Evolutionary conservation across 2,888 invertebrate species (phyloP).

Genomic region (Drosophila melanosoma): DNA sequence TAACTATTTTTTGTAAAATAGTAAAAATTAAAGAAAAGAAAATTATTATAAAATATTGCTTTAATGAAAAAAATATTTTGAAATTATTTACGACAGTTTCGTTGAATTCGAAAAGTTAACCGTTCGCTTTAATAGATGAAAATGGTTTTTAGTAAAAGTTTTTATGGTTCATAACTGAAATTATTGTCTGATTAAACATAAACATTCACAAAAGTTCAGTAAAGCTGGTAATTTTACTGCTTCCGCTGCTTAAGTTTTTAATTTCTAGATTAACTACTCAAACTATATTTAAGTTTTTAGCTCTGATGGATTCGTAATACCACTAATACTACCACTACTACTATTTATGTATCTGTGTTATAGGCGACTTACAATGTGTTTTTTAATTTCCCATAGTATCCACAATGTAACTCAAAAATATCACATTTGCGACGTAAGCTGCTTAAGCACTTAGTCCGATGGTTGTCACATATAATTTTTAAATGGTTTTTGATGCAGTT

Average conservation of each 20-base stretch:
- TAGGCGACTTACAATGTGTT: background rate
- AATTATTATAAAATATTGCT: background rate
- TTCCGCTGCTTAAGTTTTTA: background rate
- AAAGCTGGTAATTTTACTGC: background rate
- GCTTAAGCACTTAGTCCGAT: conserved; percentile 43
- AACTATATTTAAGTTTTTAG: background rate
- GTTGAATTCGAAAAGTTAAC: background rate
- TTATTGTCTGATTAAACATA: background rate
- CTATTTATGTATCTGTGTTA: background rate
- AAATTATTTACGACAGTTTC: background rate
- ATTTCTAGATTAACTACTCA: background rate
- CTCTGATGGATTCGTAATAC: background rate
- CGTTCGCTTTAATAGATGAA: background rate
- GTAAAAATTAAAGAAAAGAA: background rate
- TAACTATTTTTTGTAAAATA: too few relatives aligned
- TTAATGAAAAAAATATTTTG: background rate
- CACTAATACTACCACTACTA: background rate
- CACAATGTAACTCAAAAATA: conserved; percentile 19
- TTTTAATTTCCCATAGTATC: background rate
- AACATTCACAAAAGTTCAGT: background rate
- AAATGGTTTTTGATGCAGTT: conserved; percentile 23
- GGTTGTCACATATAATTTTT: conserved; percentile 11
- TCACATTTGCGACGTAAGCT: conserved; percentile 33
- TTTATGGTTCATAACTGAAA: background rate
- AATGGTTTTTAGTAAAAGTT: background rate